Base-by-base conservation (phyloP, 92 coral and sea anemone genomes). In the Siderastrea radians region DNA sequence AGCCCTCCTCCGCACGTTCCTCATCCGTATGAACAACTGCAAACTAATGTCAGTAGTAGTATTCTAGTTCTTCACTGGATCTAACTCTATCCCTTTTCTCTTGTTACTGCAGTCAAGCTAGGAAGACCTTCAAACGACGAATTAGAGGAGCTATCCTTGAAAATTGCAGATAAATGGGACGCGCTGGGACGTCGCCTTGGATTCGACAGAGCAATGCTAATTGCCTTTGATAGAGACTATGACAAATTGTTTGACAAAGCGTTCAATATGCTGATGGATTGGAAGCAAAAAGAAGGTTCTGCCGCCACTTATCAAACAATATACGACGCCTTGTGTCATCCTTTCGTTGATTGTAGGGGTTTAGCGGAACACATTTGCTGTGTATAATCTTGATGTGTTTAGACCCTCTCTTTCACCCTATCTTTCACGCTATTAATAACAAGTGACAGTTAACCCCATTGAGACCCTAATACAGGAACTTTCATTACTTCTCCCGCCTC, bases 271-370 rank as follows among this genome's bases (percentile, higher is more conserved):
- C 5, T 79, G 49, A 0, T 79, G 49, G 45, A 26, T 9, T 79
- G 83, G 83, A 79, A 48, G 60, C 61, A 79, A 12, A 79, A 3
- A 11, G 49, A 79, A 17, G 83, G 73, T 3, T 48, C 48, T 6
- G 49, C 0, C 15, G 51, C 58, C 7, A 47, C 72, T 16, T 79
- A 64, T 45, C 48, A 49, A 60, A 60, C 5, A 9, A 63, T 79
- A 7, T 79, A 49, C 43, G 26, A 79, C 14, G 83, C 83, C 3
- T 64, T 79, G 60, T 64, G 73, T 45, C 83, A 79, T 38, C 6
- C 9, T 2, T 11, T 79, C 0, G 49, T 64, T 4, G 49, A 10
- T 1, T 12, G 73, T 64, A 79, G 49, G 5, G 1, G 0, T 49
- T 3, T 79, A 2, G 83, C 83, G 38, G 58, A 48, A 26, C 0